Evolutionary conservation across 2,797 vertebrate species (phyloP).

Genomic region (Chromis chromis): DNA sequence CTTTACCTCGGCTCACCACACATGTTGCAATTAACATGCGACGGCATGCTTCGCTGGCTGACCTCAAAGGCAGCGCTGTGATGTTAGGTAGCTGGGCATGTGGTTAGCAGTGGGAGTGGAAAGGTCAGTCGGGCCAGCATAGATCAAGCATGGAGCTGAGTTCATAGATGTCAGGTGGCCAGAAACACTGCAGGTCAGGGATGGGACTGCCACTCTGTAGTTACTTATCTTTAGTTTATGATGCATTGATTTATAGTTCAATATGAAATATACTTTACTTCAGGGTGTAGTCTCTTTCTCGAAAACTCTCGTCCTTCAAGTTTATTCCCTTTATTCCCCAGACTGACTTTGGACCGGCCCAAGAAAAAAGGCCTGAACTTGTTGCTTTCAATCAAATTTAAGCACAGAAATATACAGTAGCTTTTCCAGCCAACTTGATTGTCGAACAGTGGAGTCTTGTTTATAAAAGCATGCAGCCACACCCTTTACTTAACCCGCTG

Average conservation of each 20-base stretch:
- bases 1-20: conserved; percentile 70
- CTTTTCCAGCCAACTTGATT: conserved; percentile 26
- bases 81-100: conserved; percentile 72
- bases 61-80: conserved; percentile 74
- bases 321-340: conserved; percentile 29
- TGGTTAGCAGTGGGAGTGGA: conserved; percentile 60
- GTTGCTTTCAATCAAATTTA: conserved; percentile 57
- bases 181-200: conserved; percentile 22
- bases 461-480: conserved; percentile 45
- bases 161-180: conserved; percentile 64
- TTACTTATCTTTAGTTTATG: not conserved
- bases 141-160: conserved; percentile 60
- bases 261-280: conserved; percentile 17
- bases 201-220: not conserved
- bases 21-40: conserved; percentile 79
- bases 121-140: conserved; percentile 62
- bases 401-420: conserved; percentile 60
- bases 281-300: conserved; percentile 24
- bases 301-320: conserved; percentile 11
- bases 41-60: conserved; percentile 56
- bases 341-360: conserved; percentile 8
- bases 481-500: conserved; percentile 51
- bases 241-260: not conserved
- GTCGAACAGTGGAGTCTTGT: conserved; percentile 50
- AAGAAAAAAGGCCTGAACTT: conserved; percentile 42